Percentiles rank a stretch among this genome's conserved stretches.
Evolutionary conservation across 1,140 invertebrate species (phyloP).

Genomic region (Drosophila lowei): DNA sequence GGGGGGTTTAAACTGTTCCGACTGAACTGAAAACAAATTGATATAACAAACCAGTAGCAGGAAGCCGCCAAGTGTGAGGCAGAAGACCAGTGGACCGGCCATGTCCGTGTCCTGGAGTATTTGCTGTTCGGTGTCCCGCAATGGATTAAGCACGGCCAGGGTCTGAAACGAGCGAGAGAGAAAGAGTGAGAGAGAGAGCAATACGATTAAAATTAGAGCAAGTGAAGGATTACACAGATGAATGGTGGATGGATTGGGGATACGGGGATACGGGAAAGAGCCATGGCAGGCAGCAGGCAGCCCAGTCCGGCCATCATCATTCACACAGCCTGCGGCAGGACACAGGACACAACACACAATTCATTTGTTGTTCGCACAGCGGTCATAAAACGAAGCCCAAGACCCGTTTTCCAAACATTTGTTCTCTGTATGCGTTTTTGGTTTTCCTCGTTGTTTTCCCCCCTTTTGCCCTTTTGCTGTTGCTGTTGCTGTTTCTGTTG

Average conservation of each 20-base stretch:
- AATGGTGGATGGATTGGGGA: background rate
- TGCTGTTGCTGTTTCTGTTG: constrained; percentile 1
- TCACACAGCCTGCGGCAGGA: constrained; percentile 57
- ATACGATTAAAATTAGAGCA: constrained; percentile 64
- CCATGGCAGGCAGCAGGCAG: background rate
- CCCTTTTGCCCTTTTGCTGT: no score
- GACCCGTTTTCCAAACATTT: constrained; percentile 52
- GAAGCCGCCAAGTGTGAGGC: constrained; percentile 90
- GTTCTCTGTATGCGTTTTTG: constrained; percentile 44
- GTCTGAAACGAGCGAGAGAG: constrained; percentile 84
- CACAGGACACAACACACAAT: constrained; percentile 59
- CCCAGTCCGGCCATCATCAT: constrained; percentile 59
- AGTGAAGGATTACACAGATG: constrained; percentile 42
- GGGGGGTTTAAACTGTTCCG: background rate
- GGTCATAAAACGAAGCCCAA: constrained; percentile 61
- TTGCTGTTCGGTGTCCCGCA: constrained; percentile 85
- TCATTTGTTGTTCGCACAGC: constrained; percentile 66
- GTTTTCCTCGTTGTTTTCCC: constrained; percentile 11
- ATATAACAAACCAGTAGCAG: constrained; percentile 83
- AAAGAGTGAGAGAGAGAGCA: background rate
- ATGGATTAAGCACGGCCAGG: constrained; percentile 90
- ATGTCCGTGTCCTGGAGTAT: constrained; percentile 91
- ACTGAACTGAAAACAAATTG: background rate
- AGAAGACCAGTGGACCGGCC: constrained; percentile 92
- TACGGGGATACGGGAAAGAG: background rate